Conservation (phyloP, 2,113 vertebrate species). For the Heloderma charlesbogerti region DNA sequence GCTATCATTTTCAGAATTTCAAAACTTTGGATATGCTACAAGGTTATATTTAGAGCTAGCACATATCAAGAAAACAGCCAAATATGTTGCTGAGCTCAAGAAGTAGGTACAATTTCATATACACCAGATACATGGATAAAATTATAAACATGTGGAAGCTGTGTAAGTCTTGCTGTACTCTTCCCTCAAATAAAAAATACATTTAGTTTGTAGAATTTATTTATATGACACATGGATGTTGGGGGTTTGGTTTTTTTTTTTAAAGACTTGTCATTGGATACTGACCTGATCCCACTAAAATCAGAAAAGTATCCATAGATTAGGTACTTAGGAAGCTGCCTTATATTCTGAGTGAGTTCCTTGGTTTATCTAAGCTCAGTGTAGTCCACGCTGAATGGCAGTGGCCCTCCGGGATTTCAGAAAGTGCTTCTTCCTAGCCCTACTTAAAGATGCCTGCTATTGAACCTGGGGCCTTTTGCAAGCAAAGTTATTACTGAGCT, state of each 20-base stretch:
- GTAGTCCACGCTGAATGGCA: neutral
- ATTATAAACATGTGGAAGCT: neutral
- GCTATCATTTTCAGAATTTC: neutral
- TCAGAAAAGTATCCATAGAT: neutral
- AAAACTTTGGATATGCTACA: neutral
- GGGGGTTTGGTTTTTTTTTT: neutral
- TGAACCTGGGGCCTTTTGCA: neutral
- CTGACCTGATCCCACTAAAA: neutral
- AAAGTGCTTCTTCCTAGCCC: neutral
- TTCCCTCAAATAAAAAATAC: neutral
- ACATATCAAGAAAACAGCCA: neutral
- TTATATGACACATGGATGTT: neutral
- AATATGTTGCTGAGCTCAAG: neutral
- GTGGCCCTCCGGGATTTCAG: neutral
- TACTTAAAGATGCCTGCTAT: neutral
- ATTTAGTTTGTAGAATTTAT: neutral
- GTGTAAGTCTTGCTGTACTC: neutral
- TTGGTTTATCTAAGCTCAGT: neutral
- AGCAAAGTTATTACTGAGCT: neutral
- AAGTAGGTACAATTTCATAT: neutral
- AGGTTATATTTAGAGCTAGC: neutral
- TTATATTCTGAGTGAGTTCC: no score
- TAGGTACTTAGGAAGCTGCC: neutral
- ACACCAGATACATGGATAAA: neutral
- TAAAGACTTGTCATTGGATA: neutral